Evolutionary conservation across 2,888 invertebrate species (phyloP).

Genomic region (Sphecodes monilicornis): DNA sequence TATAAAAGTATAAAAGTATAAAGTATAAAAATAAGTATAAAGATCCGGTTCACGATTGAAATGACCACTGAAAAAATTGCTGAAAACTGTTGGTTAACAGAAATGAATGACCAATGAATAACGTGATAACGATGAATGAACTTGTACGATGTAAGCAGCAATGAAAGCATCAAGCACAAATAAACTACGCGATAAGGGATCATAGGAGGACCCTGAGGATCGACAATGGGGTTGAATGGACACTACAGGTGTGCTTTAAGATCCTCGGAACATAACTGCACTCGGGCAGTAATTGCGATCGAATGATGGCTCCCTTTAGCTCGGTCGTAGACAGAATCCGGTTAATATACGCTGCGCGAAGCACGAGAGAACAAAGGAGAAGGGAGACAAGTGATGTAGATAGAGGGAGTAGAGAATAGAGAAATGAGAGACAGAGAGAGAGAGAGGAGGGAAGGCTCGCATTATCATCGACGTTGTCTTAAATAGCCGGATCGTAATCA

Average conservation of each 20-base stretch:
- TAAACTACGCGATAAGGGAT: neutral
- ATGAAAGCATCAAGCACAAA: neutral
- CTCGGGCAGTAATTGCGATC: neutral
- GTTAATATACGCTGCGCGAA: neutral
- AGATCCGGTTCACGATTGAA: too few relatives aligned
- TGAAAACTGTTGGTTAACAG: too few relatives aligned
- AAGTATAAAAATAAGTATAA: too few relatives aligned
- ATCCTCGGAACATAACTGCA: neutral
- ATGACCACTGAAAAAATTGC: too few relatives aligned
- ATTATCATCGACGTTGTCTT: conserved; percentile 43
- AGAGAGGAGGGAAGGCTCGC: neutral
- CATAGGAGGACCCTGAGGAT: neutral
- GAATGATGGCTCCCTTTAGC: neutral
- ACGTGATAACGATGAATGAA: neutral
- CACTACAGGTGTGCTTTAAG: neutral
- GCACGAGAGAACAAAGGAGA: neutral
- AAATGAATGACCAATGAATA: too few relatives aligned
- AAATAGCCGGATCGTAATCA: conserved; percentile 47
- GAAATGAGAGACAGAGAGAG: too few relatives aligned
- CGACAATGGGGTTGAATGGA: neutral
- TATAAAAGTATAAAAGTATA: too few relatives aligned
- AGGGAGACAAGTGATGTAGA: neutral
- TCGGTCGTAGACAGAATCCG: neutral
- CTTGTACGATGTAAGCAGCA: neutral
- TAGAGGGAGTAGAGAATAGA: too few relatives aligned